Evolutionary conservation across 2,113 vertebrate genomes (phyloP).

Genomic region (Mungos mungo): DNA sequence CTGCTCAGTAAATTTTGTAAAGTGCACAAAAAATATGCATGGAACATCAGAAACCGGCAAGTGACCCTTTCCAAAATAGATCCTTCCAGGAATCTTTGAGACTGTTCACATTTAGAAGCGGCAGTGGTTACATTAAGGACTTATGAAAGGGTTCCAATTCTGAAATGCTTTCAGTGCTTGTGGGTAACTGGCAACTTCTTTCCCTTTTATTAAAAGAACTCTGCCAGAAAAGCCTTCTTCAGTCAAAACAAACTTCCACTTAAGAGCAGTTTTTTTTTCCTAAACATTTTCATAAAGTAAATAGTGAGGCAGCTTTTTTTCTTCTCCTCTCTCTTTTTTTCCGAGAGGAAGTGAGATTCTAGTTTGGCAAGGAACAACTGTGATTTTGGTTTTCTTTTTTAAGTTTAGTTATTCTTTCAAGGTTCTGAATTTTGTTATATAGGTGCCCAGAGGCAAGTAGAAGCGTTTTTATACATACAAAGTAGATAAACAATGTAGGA

Average conservation of each 20-base stretch:
- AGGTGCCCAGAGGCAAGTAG: slow-evolving; percentile 58
- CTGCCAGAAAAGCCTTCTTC: slow-evolving; percentile 65
- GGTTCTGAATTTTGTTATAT: slow-evolving; percentile 56
- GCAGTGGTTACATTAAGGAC: slow-evolving; percentile 70
- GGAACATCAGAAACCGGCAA: slow-evolving; percentile 43
- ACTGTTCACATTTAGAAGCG: slow-evolving; percentile 56
- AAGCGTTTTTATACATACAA: slow-evolving; percentile 66
- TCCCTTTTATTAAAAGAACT: slow-evolving; percentile 58
- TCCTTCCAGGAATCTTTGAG: slow-evolving; percentile 72
- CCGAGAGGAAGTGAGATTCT: slow-evolving; percentile 22
- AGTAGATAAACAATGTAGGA: slow-evolving; percentile 67
- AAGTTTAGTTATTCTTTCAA: slow-evolving; percentile 58
- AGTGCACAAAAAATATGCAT: slow-evolving; percentile 51
- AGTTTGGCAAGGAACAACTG: slow-evolving; percentile 12
- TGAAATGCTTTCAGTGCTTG: slow-evolving; percentile 67
- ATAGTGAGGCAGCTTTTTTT: neutral
- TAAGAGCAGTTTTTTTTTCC: neutral
- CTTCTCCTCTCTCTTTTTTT: neutral
- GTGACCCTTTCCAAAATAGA: slow-evolving; percentile 66
- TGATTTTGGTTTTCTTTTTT: slow-evolving; percentile 22
- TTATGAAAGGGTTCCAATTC: slow-evolving; percentile 60
- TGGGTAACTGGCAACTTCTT: slow-evolving; percentile 61
- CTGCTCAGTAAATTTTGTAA: slow-evolving; percentile 54
- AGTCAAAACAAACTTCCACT: slow-evolving; percentile 70
- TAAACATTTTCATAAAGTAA: slow-evolving; percentile 62